A percentile compares a stretch with the other conserved stretches of the same genome.
These are phyloP conservation scores for Rugalucina vietnamica DNA, from an alignment of 2,888 invertebrate species.

Conservation along the genomic window DNA sequence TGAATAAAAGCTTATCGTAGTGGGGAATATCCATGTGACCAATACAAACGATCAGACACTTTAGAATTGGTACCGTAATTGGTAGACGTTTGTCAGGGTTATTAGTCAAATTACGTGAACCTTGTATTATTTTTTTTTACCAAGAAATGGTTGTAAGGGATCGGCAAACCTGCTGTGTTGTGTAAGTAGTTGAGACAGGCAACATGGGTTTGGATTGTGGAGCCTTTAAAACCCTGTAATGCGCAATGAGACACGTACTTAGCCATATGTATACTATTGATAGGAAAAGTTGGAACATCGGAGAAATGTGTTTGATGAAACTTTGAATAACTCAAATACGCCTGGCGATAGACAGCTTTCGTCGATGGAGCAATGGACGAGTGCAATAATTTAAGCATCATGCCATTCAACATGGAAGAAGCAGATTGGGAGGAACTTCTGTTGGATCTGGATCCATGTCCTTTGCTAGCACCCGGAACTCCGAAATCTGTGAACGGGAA, in stretches of 20 bases:
- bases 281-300: neutral
- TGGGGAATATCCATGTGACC: neutral
- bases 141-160: neutral
- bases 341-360: neutral
- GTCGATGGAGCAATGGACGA: neutral
- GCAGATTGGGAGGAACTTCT: neutral
- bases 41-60: neutral
- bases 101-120: neutral
- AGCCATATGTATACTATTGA: neutral
- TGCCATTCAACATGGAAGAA: neutral
- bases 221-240: neutral
- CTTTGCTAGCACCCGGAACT: neutral
- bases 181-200: neutral
- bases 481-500: conserved; percentile 15
- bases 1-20: neutral
- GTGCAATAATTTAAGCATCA: neutral
- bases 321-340: neutral
- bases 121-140: neutral
- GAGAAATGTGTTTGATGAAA: neutral
- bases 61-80: neutral
- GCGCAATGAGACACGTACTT: neutral
- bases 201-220: neutral
- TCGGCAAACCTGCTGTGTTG: neutral
- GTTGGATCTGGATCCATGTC: neutral
- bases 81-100: neutral